These are phyloP conservation scores for Noctua comes DNA, from an alignment of 2,888 invertebrate genomes.

Conservation along the genomic window DNA sequence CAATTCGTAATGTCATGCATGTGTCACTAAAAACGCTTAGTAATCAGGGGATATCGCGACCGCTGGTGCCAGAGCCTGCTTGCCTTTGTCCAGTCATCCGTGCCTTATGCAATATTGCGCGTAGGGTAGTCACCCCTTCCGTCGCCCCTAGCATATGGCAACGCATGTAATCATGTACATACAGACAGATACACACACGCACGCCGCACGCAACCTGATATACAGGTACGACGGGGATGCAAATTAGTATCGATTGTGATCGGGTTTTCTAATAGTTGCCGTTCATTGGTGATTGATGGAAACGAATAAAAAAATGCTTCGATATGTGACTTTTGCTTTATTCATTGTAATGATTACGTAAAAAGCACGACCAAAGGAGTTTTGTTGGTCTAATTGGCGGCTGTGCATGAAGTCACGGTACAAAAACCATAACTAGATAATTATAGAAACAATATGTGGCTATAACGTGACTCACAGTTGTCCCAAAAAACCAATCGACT, in stretches of 20 bases:
- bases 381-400: slow-evolving; percentile 1
- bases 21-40: slow-evolving; percentile 33
- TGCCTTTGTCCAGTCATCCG: slow-evolving; percentile 59
- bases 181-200: slow-evolving; percentile 37
- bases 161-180: slow-evolving; percentile 46
- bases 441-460: not conserved
- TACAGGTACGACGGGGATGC: slow-evolving; percentile 50
- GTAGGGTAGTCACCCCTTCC: slow-evolving; percentile 54
- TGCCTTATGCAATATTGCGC: slow-evolving; percentile 42
- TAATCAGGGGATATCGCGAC: slow-evolving; percentile 56
- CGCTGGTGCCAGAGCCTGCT: slow-evolving; percentile 49
- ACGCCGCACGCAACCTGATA: slow-evolving; percentile 32
- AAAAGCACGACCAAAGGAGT: not conserved
- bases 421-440: slow-evolving; percentile 12
- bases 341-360: slow-evolving; percentile 25
- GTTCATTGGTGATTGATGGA: slow-evolving; percentile 33
- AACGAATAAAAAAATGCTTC: not conserved
- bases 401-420: slow-evolving; percentile 21
- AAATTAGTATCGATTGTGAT: slow-evolving; percentile 50
- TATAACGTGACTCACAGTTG: slow-evolving; percentile 38
- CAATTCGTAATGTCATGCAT: slow-evolving; percentile 32
- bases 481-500: slow-evolving; percentile 17
- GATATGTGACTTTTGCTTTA: not conserved
- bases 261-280: slow-evolving; percentile 50
- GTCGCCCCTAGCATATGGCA: slow-evolving; percentile 34